Conservation (phyloP, 2,113 vertebrate species). For the Hystrix brachyura region DNA sequence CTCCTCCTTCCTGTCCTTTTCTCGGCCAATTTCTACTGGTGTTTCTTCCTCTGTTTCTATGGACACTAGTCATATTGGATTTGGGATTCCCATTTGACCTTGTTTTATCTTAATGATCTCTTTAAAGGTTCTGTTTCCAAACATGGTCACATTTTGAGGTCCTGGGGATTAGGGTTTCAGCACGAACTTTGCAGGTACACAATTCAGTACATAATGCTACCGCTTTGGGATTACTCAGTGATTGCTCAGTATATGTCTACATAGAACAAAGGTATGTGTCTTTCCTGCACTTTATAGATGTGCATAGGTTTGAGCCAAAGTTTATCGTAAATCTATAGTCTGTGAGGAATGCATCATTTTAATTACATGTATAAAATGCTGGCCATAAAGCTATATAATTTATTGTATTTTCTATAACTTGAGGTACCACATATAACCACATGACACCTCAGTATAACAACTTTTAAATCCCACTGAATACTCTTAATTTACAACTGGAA, state of each 20-base stretch:
- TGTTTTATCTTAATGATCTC: neutral
- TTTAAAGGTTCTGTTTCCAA: neutral
- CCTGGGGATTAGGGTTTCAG: neutral
- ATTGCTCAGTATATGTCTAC: neutral
- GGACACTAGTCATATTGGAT: neutral
- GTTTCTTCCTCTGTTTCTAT: neutral
- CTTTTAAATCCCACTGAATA: neutral
- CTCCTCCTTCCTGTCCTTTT: neutral
- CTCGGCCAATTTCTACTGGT: neutral
- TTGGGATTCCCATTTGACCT: neutral
- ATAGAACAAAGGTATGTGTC: neutral
- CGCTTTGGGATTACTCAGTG: neutral
- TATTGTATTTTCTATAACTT: neutral
- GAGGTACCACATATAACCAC: neutral
- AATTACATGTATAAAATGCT: neutral
- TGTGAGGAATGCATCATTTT: conserved; percentile 24
- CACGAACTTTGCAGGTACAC: neutral
- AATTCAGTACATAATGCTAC: neutral
- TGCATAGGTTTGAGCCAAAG: neutral
- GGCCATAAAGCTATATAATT: conserved; percentile 5
- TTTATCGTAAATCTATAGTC: conserved; percentile 55
- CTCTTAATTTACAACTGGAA: conserved; percentile 50
- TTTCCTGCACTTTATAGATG: conserved; percentile 31
- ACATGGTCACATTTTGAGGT: neutral
- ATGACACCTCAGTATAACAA: neutral